Percentiles rank a stretch among this genome's conserved stretches.
These are phyloP conservation scores for Homarus americanus DNA, from an alignment of 1,140 invertebrate genomes.

Conservation along the genomic window DNA sequence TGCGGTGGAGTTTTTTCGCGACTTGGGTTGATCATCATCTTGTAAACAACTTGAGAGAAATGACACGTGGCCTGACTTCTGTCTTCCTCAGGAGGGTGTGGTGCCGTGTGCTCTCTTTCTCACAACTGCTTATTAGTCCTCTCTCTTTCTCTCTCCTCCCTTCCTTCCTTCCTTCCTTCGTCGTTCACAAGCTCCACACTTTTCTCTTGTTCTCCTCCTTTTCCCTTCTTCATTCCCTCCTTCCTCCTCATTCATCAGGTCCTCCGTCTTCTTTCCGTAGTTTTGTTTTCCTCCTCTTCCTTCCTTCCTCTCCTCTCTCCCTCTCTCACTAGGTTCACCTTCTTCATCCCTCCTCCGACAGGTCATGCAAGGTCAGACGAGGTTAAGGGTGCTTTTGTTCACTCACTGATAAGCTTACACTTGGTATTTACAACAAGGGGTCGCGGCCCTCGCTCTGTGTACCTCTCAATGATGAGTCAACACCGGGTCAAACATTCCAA, in stretches of 20 bases:
- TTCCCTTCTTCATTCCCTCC: neutral
- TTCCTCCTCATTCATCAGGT: too few relatives aligned
- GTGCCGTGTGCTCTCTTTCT: neutral
- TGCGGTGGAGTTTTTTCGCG: too few relatives aligned
- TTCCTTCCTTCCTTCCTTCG: neutral
- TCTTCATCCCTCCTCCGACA: conserved; percentile 4
- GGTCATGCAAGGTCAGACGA: conserved; percentile 11
- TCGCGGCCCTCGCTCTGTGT: neutral
- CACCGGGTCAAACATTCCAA: neutral
- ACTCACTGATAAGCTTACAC: neutral
- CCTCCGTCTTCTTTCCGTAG: conserved; percentile 6
- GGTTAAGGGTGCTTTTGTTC: conserved; percentile 1
- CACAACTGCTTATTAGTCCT: neutral
- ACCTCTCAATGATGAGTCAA: neutral
- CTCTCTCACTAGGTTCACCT: neutral
- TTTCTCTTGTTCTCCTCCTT: neutral
- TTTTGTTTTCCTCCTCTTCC: too few relatives aligned
- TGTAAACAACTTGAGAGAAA: neutral
- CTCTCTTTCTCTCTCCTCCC: neutral
- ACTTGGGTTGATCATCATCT: neutral
- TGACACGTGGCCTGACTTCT: neutral
- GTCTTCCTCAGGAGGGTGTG: neutral
- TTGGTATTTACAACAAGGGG: neutral
- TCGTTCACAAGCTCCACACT: neutral
- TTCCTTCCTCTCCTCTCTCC: neutral